A percentile compares a stretch with the other conserved stretches of the same genome.
These are phyloP conservation scores for Bagarius yarrelli DNA, from an alignment of 2,113 vertebrate species.

Conservation along the genomic window DNA sequence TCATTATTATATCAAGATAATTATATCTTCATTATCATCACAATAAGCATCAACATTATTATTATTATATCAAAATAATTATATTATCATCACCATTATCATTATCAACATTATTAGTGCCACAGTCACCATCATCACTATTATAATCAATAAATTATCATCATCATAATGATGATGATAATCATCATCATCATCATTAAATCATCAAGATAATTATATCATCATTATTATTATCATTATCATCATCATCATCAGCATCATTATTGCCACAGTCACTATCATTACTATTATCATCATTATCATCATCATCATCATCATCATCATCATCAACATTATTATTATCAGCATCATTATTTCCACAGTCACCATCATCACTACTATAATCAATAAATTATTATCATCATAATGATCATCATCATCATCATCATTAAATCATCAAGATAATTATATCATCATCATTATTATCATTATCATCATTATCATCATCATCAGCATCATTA, in stretches of 20 bases:
- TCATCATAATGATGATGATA: not conserved
- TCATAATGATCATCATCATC: not conserved
- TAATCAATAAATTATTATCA: not conserved
- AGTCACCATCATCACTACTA: not conserved
- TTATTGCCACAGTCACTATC: too few relatives aligned
- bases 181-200: not conserved
- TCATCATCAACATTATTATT: not conserved
- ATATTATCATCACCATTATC: not conserved
- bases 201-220: too few relatives aligned
- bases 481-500: too few relatives aligned
- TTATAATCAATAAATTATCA: not conserved
- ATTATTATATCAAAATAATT: not conserved
- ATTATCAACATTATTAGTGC: not conserved
- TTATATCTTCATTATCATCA: not conserved
- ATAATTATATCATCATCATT: not conserved
- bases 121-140: not conserved
- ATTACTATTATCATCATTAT: too few relatives aligned
- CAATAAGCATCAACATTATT: not conserved
- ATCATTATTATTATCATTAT: not conserved
- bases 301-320: too few relatives aligned
- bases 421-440: not conserved
- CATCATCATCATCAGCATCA: not conserved
- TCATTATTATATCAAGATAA: not conserved
- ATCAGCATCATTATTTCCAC: not conserved
- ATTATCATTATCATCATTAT: too few relatives aligned